Percentiles rank a stretch among this genome's conserved stretches.
phyloP scores from a whole-genome alignment of 2,888 invertebrate species.

The Timandra comae region DNA sequence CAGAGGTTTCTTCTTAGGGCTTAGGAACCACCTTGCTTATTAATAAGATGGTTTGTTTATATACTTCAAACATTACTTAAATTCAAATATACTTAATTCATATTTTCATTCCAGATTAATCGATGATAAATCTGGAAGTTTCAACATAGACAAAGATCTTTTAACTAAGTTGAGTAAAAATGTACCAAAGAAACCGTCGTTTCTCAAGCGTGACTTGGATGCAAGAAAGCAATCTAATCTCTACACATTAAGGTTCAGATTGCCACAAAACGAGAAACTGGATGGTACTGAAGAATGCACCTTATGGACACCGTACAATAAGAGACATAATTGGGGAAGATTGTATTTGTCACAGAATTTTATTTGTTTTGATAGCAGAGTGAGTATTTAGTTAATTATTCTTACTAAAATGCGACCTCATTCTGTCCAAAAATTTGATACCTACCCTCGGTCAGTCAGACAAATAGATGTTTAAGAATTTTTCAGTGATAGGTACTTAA shows the following conservation, averaged over 20 bases:
- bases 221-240: constrained; percentile 95
- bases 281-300: constrained; percentile 96
- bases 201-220: constrained; percentile 95
- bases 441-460: no score
- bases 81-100: no score
- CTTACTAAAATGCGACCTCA: no score
- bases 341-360: constrained; percentile 96
- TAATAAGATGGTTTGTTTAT: no score
- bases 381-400: constrained; percentile 64
- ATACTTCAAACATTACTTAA: no score
- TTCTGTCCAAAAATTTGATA: no score
- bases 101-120: no score
- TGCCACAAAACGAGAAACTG: constrained; percentile 93
- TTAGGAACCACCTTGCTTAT: no score
- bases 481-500: no score
- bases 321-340: constrained; percentile 90
- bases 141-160: constrained; percentile 91
- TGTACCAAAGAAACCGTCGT: constrained; percentile 92
- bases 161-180: constrained; percentile 90
- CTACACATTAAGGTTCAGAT: constrained; percentile 88
- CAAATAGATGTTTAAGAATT: no score
- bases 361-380: constrained; percentile 96
- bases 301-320: constrained; percentile 96
- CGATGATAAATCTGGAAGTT: constrained; percentile 90
- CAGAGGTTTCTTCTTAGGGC: no score